Base-by-base conservation (phyloP, 1,140 invertebrate genomes). In the Teleopsis dalmanni region DNA sequence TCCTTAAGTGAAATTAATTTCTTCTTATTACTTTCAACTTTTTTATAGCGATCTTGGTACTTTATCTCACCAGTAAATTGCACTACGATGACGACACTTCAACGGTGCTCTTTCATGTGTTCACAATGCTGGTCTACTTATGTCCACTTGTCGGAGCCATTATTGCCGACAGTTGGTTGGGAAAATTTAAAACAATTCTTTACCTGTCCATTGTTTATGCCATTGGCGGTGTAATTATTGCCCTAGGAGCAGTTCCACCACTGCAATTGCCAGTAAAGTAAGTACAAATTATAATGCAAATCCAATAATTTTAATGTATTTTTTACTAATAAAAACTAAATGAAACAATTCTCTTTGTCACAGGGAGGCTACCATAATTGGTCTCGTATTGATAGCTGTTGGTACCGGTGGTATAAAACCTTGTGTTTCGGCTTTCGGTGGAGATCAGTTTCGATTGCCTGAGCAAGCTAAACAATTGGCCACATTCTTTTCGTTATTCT, bases 371-470 rank as follows among this genome's bases (percentile, higher is more conserved):
- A 83, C 86, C 3, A 76, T 92, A 7, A 8, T 89, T n/a, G 91
- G 91, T 1, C 72, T 95, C 47, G 56, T 83, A 0, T 72, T 95
- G 13, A 91, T 96, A 54, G 91, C 91, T 3, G 47, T 94, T 11
- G 92, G 93, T 1, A 93, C 91, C 0, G 96, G 94, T 8, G 92
- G 95, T 3, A 98, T 99, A 59, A 99, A 99, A 66, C 94, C 96
- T 1, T 98, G 94, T 66, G 95, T 98, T 0, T 82, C 91, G 0
- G 88, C 95, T 0, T 98, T 99, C 71, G 96, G 96, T 16, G 96
- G 92, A 1, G 95, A 99, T 73, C 96, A 99, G 74, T 95, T 95
- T 67, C 74, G 79, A 50, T 54, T 90, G 29, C 89, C 89, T 0
- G 80, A 84, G 59, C 88, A 87, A 72, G 82, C 81, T 58, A 72